These are phyloP conservation scores for Rhinichthys klamathensis DNA, from an alignment of 2,113 vertebrate genomes.

Conservation along the genomic window DNA sequence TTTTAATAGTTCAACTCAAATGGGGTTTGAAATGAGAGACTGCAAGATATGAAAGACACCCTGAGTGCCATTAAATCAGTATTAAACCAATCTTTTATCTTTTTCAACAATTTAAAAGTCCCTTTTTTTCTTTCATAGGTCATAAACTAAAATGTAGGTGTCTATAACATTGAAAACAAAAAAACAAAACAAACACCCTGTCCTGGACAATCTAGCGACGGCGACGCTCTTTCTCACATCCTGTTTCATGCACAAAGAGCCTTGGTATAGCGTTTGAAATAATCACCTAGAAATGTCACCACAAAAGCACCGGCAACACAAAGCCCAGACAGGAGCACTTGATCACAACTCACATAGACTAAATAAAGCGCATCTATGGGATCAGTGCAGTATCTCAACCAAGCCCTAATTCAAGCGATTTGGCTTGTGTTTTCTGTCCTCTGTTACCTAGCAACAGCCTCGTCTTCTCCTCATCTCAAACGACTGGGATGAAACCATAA, in stretches of 20 bases:
- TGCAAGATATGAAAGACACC: neutral
- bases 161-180: neutral
- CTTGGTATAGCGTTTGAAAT: neutral
- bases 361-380: constrained; percentile 43
- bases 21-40: neutral
- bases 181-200: neutral
- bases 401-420: constrained; percentile 43
- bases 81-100: neutral
- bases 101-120: neutral
- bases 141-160: neutral
- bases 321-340: constrained; percentile 16
- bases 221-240: neutral
- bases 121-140: neutral
- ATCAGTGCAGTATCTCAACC: constrained; percentile 45
- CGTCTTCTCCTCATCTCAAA: constrained; percentile 49
- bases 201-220: neutral
- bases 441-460: constrained; percentile 61
- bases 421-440: constrained; percentile 42
- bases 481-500: constrained; percentile 39
- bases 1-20: neutral
- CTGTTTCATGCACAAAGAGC: neutral
- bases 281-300: constrained; percentile 39
- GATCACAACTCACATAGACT: constrained; percentile 39
- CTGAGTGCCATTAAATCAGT: neutral
- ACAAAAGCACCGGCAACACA: constrained; percentile 11